A percentile compares a stretch with the other conserved stretches of the same genome.
Evolutionary conservation across 2,888 invertebrate genomes (phyloP).

Genomic region (Drosophila recens): DNA sequence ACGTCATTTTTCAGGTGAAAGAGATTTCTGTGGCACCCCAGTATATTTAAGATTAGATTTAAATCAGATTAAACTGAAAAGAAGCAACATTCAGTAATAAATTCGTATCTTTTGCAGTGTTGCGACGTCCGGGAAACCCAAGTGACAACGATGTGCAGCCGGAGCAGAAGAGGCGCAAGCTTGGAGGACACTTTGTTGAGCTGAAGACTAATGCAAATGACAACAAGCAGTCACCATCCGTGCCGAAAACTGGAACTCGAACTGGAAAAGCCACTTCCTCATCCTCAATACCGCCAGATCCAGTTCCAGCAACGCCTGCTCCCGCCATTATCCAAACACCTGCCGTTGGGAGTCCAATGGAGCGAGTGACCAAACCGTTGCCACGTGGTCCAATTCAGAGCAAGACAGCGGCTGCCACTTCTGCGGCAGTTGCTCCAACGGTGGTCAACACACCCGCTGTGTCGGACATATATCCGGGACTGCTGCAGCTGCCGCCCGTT

Average conservation of each 20-base stretch:
- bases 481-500: slow-evolving; percentile 58
- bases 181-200: background rate
- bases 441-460: background rate
- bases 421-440: background rate
- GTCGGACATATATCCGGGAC: background rate
- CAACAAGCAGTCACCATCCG: background rate
- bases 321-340: background rate
- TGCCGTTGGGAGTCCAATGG: slow-evolving; percentile 16
- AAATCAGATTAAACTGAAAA: no score
- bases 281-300: background rate
- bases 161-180: slow-evolving; percentile 28
- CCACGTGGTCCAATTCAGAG: slow-evolving; percentile 47
- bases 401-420: slow-evolving; percentile 14
- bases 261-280: background rate
- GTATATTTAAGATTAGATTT: no score
- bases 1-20: no score
- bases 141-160: background rate
- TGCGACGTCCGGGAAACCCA: slow-evolving; percentile 10
- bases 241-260: background rate
- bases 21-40: no score
- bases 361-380: slow-evolving; percentile 59
- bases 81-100: background rate
- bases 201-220: background rate
- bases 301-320: background rate
- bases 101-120: slow-evolving; percentile 3